Evolutionary conservation across 2,113 vertebrate species (phyloP).

Genomic region (Pachypanchax playfairii): DNA sequence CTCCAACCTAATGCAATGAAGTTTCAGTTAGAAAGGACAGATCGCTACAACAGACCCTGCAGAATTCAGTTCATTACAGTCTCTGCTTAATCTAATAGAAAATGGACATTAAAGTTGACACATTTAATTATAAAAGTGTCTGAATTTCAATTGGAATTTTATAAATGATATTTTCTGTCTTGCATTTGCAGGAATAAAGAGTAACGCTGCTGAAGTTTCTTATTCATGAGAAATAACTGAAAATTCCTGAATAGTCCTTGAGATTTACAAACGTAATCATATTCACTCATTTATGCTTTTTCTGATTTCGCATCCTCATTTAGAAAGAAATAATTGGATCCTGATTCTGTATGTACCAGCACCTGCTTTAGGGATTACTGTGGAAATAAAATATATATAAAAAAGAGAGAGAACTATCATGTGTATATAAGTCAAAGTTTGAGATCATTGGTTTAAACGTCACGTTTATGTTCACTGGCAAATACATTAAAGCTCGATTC

Average conservation of each 20-base stretch:
- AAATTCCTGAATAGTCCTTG: too few species aligned
- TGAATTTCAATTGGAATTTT: conserved; percentile 49
- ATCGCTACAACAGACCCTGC: conserved; percentile 41
- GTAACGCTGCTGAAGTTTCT: too few species aligned
- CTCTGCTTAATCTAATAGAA: conserved; percentile 53
- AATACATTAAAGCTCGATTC: background rate
- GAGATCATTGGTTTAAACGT: background rate
- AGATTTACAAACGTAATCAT: too few species aligned
- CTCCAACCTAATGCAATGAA: conserved; percentile 3
- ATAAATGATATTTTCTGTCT: conserved; percentile 18
- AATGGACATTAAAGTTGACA: conserved; percentile 58
- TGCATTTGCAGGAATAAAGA: conserved; percentile 26
- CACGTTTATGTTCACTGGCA: background rate
- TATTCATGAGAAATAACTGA: too few species aligned
- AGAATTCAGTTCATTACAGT: conserved; percentile 56
- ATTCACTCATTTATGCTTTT: too few species aligned
- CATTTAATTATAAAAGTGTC: conserved; percentile 62
- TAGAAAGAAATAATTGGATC: too few species aligned
- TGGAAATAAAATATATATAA: background rate
- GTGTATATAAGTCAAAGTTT: background rate
- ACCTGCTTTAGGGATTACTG: too few species aligned
- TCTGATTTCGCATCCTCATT: too few species aligned
- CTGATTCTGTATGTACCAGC: too few species aligned
- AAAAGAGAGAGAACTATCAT: background rate
- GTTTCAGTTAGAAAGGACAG: conserved; percentile 19